These are phyloP conservation scores for Pipa parva DNA, from an alignment of 2,113 vertebrate species.

Conservation along the genomic window DNA sequence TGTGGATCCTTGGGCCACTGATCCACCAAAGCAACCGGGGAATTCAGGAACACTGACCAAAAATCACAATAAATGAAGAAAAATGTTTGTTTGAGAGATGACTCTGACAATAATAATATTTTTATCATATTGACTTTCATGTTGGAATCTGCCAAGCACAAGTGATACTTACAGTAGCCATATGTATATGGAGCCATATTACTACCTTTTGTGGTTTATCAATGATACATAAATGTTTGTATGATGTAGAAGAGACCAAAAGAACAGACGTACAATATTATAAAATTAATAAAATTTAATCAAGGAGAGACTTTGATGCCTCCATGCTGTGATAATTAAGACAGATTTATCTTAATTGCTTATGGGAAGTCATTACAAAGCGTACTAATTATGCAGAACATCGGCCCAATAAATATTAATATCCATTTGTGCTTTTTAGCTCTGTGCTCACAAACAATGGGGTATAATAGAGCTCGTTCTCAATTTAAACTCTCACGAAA, in stretches of 20 bases:
- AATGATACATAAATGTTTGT: background rate
- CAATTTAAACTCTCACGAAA: background rate
- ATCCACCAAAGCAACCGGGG: too few species aligned
- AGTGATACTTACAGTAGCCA: too few species aligned
- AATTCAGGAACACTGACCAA: too few species aligned
- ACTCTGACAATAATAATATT: too few species aligned
- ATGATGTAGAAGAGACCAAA: background rate
- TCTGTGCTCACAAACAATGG: background rate
- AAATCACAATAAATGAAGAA: too few species aligned
- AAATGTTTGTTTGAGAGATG: too few species aligned
- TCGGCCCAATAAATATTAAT: constrained; percentile 46
- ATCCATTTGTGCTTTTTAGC: constrained; percentile 10
- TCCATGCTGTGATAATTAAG: constrained; percentile 36
- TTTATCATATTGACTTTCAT: too few species aligned
- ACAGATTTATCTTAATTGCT: constrained; percentile 31
- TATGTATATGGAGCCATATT: too few species aligned
- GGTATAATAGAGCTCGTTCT: background rate
- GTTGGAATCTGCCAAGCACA: too few species aligned
- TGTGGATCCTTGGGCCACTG: too few species aligned
- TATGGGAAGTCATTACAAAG: constrained; percentile 34
- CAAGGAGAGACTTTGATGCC: constrained; percentile 3
- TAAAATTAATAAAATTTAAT: constrained; percentile 23
- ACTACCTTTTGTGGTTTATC: background rate
- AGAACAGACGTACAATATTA: constrained; percentile 14
- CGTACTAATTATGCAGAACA: constrained; percentile 36